These are phyloP conservation scores for Stichopus horrens DNA, from an alignment of 53 echinoderm and acorn worm genomes.

Conservation along the genomic window DNA sequence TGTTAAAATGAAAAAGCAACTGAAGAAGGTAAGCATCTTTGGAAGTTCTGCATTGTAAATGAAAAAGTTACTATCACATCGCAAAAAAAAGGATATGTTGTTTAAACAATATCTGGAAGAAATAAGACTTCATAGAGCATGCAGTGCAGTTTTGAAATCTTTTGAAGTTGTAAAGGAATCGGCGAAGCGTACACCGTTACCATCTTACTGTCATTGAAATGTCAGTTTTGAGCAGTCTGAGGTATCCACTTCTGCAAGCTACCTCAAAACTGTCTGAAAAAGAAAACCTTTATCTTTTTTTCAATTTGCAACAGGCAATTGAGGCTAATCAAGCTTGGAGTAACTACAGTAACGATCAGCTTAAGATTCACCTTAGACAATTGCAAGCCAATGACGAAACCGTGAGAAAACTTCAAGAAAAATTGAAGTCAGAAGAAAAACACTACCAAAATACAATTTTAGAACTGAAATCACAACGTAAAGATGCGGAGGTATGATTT, in stretches of 20 bases:
- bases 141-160: no score
- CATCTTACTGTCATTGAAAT: no score
- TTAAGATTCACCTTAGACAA: conserved; percentile 24
- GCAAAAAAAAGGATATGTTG: not conserved
- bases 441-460: not conserved
- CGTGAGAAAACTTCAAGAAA: conserved; percentile 1
- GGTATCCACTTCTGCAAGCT: no score
- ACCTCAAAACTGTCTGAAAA: no score
- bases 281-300: no score
- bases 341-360: conserved; percentile 18
- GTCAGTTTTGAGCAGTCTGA: no score
- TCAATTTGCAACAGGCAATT: not conserved
- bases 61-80: not conserved
- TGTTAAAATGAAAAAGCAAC: conserved; percentile 19
- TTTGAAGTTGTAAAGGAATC: no score
- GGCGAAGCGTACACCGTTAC: no score
- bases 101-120: no score
- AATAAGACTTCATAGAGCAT: no score
- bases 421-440: not conserved
- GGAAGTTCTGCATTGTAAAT: not conserved
- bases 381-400: conserved; percentile 26
- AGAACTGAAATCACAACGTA: not conserved
- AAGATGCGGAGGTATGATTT: not conserved
- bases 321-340: conserved; percentile 39
- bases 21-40: conserved; percentile 8